Percentiles rank a stretch among this genome's conserved stretches.
Conservation (phyloP, 1,140 invertebrate genomes). For the Branchinecta lynchi region DNA sequence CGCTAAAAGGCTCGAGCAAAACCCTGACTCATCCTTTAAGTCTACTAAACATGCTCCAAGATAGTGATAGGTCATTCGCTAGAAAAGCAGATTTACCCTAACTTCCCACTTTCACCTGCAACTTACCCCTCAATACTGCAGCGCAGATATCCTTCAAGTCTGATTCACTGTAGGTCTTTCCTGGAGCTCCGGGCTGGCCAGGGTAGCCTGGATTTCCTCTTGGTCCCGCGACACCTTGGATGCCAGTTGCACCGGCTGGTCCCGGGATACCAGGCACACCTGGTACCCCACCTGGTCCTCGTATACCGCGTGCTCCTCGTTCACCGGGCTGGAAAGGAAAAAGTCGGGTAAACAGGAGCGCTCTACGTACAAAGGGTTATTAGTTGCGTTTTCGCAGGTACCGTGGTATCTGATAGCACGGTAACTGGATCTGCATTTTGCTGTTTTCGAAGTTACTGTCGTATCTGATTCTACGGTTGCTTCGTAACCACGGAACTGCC, state of each 20-base stretch:
- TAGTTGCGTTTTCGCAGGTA: too few species aligned
- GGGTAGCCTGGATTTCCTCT: constrained; percentile 35
- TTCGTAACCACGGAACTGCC: too few species aligned
- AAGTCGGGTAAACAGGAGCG: not conserved
- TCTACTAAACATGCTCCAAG: too few species aligned
- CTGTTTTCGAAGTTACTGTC: too few species aligned
- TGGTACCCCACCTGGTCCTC: constrained; percentile 30
- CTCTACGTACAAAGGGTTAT: not conserved
- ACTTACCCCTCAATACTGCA: constrained; percentile 37
- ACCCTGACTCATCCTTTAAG: too few species aligned
- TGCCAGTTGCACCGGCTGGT: constrained; percentile 27
- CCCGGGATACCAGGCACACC: constrained; percentile 23
- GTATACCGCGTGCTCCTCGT: constrained; percentile 35
- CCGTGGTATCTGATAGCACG: too few species aligned
- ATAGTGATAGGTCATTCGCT: too few species aligned
- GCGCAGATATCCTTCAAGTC: constrained; percentile 40
- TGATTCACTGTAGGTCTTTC: constrained; percentile 34
- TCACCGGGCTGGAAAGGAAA: constrained; percentile 33
- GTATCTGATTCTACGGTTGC: too few species aligned
- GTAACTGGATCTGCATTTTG: too few species aligned
- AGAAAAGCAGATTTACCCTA: too few species aligned
- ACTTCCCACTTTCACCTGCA: too few species aligned
- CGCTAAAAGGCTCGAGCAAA: too few species aligned
- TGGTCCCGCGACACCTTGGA: constrained; percentile 28
- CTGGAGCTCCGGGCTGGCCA: constrained; percentile 39